A percentile compares a stretch with the other conserved stretches of the same genome.
Conservation (phyloP, 2,888 invertebrate species). For the Mesoligia furuncula region DNA sequence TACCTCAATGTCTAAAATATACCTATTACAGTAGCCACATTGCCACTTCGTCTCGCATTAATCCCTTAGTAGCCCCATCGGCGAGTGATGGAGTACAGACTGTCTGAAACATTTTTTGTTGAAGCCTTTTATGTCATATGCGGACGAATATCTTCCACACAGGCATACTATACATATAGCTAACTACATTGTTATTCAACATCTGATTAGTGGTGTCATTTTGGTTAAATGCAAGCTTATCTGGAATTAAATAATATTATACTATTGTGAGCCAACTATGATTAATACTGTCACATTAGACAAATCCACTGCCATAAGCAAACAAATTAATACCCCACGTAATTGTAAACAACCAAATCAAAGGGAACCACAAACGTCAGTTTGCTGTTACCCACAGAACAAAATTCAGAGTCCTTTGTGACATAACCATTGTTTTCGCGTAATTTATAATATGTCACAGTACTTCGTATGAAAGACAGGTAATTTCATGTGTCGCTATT, state of each 20-base stretch:
- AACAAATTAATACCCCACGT: constrained; percentile 49
- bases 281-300: constrained; percentile 26
- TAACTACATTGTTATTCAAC: not conserved
- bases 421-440: constrained; percentile 70
- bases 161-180: not conserved
- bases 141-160: not conserved
- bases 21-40: not conserved
- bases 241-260: not conserved
- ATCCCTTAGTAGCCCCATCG: not conserved
- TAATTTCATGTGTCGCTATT: constrained; percentile 83
- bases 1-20: not conserved
- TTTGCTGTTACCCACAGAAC: constrained; percentile 54
- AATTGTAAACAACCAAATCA: constrained; percentile 61
- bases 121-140: not conserved
- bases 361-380: constrained; percentile 62
- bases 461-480: constrained; percentile 79
- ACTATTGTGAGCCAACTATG: not conserved
- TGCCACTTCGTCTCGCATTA: not conserved
- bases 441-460: constrained; percentile 80
- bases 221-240: not conserved
- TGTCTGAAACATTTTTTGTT: not conserved
- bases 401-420: constrained; percentile 64
- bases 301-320: constrained; percentile 24
- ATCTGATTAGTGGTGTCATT: not conserved
- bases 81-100: not conserved